Evolutionary conservation across 2,888 invertebrate genomes (phyloP), one percentile per base, ranked within the genome.

Genomic region (Drosophila acutilabella): DNA sequence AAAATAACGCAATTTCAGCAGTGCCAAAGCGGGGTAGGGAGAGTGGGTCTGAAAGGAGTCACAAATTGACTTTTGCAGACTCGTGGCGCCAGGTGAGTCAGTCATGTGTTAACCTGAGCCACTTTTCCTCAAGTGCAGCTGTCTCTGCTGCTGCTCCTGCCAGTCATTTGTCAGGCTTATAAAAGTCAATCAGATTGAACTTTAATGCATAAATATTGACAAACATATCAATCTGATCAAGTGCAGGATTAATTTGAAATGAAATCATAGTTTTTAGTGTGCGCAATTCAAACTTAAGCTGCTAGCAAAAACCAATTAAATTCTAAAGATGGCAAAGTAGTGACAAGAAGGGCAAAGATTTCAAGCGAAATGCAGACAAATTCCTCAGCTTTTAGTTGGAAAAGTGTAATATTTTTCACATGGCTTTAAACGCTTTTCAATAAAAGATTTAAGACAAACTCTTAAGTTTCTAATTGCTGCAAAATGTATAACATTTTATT

Each of bases 81-180:
- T 61, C 42, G 50, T 61, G 50, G 41, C 64, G 50, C 60, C 60
- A 44, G 14, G 42, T 70, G 80, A 75, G 60, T 75, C 76, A 66
- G 52, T 75, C 59, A 62, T 57, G 57, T 61, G 59, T 64, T 58
- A 58, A 58, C 51, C 59, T 42, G 57, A 57, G 57, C 57, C 57
- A 64, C 56, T 48, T 48, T 45, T 40, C 51, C 44, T 51, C 8
- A 41, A 53, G 30, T 30, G 30, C 30, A 30, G 42, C 62, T 64
- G 59, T 36, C 52, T 30, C n/a, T 23, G 23, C 11, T 23, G 16
- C 11, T 47, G 36, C 16, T 45, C 13, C 23, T 26, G 50, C 23
- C 52, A 59, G 61, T 80, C 78, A 77, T 81, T 78, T 81, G 78
- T 81, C 79, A 81, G 74, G 79, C 74, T 80, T 80, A 79, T 81